Evolutionary conservation across 1,140 invertebrate species (phyloP), one percentile per base, ranked within the genome.

Genomic region (Eubasilissa regina): DNA sequence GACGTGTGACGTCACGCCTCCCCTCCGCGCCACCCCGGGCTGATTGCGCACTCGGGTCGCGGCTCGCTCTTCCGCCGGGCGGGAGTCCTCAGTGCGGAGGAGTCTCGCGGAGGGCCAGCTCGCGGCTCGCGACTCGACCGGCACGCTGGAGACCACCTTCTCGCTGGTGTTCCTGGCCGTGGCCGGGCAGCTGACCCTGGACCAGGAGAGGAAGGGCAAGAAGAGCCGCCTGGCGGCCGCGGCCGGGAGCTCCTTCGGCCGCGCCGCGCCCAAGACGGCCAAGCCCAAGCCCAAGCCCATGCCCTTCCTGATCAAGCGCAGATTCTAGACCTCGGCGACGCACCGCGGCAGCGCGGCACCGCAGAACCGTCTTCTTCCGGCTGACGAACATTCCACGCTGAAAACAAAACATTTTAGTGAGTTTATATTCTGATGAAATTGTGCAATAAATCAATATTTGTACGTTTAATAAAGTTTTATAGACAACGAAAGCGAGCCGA

Each of bases 191-290:
- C 12, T 82, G 21, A 82, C 74, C 13, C 25, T 82, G 66, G 81
- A 82, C 75, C 35, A 56, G n/a, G 81, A 82, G 58, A 53, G 81
- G 17, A 82, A 82, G 25, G 17, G 75, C 47, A 82, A 82, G 53
- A 77, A 75, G 48, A 25, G 78, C 43, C 75, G 77, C n/a, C 43
- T 82, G 51, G 35, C 13, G 19, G 19, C 60, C 9, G 60, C 60
- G 19, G 0, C 60, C 13, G 19, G 19, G 1, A 64, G 35, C 11
- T 51, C 48, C 48, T 35, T 35, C 25, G 1, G 1, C 25, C 10
- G 13, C 10, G 64, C 58, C 43, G 19, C 55, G 17, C 60, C 60
- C 25, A 10, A 11, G 0, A 48, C 9, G 25, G 51, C 25, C 25
- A 35, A 6, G 6, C 25, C 25, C 25, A 35, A 64, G 19, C 47